Percentiles rank a stretch among this genome's conserved stretches.
phyloP scores from a whole-genome alignment of 2,888 invertebrate species.

The Electrophaes corylata region DNA sequence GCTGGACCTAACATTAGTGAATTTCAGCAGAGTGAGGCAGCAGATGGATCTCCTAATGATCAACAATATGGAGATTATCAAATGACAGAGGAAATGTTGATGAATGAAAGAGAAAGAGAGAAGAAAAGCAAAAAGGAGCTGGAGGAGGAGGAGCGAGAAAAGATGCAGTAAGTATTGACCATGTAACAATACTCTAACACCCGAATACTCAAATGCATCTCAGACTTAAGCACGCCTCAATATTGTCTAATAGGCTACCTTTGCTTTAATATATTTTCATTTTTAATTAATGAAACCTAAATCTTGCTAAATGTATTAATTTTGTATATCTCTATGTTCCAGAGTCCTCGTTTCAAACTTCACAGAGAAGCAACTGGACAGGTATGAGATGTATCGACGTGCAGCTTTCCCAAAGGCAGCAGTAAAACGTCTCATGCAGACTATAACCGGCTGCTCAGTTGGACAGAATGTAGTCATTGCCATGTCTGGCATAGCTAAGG shows the following conservation, averaged over 20 bases:
- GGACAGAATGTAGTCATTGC: conserved; percentile 99
- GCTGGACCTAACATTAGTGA: conserved; percentile 59
- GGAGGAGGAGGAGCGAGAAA: conserved; percentile 97
- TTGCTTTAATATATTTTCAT: no score
- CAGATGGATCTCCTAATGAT: conserved; percentile 33
- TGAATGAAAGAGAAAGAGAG: conserved; percentile 86
- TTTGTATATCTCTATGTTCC: conserved; percentile 53
- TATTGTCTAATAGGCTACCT: no score
- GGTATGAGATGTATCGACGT: conserved; percentile 99
- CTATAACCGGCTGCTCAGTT: conserved; percentile 97
- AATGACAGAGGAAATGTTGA: conserved; percentile 70
- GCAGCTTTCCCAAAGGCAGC: conserved; percentile 99
- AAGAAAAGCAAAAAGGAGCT: conserved; percentile 91
- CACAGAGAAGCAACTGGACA: conserved; percentile 98
- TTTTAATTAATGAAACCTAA: no score
- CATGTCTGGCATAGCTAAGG: conserved; percentile 99
- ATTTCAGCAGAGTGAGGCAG: conserved; percentile 61
- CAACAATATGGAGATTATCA: conserved; percentile 58
- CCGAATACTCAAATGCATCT: no score
- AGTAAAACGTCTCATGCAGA: conserved; percentile 98
- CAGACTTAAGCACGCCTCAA: no score
- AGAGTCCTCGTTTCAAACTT: conserved; percentile 99
- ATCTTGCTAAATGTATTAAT: no score
- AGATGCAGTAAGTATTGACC: conserved; percentile 92
- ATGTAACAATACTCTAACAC: not conserved